These are phyloP conservation scores for Eira barbara DNA, from an alignment of 2,113 vertebrate species.

Conservation along the genomic window DNA sequence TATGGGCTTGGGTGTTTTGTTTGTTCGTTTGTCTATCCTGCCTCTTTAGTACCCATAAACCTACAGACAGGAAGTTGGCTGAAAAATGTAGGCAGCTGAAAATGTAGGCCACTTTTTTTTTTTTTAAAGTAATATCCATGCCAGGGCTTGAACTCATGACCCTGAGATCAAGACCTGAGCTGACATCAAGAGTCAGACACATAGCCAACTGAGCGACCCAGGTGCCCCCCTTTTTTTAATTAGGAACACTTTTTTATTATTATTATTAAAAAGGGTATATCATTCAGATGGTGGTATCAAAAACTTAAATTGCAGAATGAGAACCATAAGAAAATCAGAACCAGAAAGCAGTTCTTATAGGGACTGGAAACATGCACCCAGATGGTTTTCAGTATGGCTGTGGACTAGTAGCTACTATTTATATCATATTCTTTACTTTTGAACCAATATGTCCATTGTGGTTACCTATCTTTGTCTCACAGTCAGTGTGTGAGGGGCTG, in stretches of 20 bases:
- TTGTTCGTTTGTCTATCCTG: background rate
- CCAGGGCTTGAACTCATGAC: background rate
- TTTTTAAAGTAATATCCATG: background rate
- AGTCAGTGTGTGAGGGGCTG: background rate
- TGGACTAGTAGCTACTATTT: background rate
- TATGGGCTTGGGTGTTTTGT: background rate
- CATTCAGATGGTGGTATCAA: background rate
- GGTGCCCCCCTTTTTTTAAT: background rate
- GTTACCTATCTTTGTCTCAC: background rate
- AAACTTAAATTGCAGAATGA: background rate
- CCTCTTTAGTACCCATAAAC: background rate
- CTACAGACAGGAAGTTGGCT: background rate
- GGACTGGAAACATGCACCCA: background rate
- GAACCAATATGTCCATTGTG: background rate
- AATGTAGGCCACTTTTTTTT: background rate
- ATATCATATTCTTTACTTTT: background rate
- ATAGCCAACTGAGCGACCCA: background rate
- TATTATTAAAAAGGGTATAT: background rate
- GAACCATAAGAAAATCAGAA: background rate
- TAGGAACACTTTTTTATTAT: background rate
- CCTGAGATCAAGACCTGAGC: background rate
- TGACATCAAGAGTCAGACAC: background rate
- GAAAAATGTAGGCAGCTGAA: background rate
- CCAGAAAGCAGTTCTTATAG: background rate
- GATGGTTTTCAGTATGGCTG: background rate